Conservation (phyloP, 1,140 invertebrate species). For the silkworm (Bombyx mori) region ASM3026992v2 NC_085118.1:17194501-17195000, state of each 20-base stretch:
- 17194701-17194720: no score
- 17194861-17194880: conserved; percentile 84
- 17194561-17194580: no score
- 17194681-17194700: no score
- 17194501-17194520: no score
- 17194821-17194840: conserved; percentile 72
- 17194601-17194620: no score
- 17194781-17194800: no score
- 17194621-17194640: no score
- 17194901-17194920: conserved; percentile 93
- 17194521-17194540: no score
- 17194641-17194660: no score
- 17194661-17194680: no score
- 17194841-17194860: conserved; percentile 90
- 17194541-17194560: no score
- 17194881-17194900: conserved; percentile 91
- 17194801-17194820: not conserved
- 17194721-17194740: not conserved
- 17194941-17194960: conserved; percentile 86
- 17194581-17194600: no score
- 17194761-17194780: not conserved
- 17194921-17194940: conserved; percentile 91
- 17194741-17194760: not conserved
- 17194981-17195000: conserved; percentile 77
- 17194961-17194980: conserved; percentile 90